These are phyloP conservation scores for Heliconius cydno DNA, from an alignment of 2,888 invertebrate species.

Conservation along the genomic window DNA sequence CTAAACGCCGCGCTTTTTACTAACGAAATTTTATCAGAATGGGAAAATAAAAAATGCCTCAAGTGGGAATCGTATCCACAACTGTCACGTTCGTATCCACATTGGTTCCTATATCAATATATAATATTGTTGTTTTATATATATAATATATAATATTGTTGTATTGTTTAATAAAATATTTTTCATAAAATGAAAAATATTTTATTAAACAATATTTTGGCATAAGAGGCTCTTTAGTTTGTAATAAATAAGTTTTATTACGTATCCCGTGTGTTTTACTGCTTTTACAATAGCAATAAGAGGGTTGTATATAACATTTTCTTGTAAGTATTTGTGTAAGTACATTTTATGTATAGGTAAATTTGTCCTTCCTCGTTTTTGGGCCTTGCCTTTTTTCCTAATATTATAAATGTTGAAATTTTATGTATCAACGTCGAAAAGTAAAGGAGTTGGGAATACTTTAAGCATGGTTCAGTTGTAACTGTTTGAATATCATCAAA, in stretches of 20 bases:
- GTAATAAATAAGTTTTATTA: conserved; percentile 10
- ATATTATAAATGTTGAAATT: too few species aligned
- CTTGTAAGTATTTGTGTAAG: not conserved
- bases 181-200: not conserved
- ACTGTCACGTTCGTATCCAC: not conserved
- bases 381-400: too few species aligned
- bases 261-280: conserved; percentile 7
- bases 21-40: not conserved
- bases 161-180: too few species aligned
- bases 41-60: not conserved
- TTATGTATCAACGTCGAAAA: too few species aligned
- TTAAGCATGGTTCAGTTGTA: too few species aligned
- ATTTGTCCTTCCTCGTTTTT: too few species aligned
- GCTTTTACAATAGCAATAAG: not conserved
- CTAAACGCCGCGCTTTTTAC: too few species aligned
- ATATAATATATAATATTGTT: too few species aligned
- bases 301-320: not conserved
- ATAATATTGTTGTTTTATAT: too few species aligned
- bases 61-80: not conserved
- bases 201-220: not conserved
- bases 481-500: too few species aligned
- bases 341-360: too few species aligned
- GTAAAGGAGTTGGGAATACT: too few species aligned
- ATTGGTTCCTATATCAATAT: not conserved
- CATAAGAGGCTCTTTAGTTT: not conserved